Base-by-base conservation (phyloP, 2,113 vertebrate species). In the Mirounga angustirostris region DNA sequence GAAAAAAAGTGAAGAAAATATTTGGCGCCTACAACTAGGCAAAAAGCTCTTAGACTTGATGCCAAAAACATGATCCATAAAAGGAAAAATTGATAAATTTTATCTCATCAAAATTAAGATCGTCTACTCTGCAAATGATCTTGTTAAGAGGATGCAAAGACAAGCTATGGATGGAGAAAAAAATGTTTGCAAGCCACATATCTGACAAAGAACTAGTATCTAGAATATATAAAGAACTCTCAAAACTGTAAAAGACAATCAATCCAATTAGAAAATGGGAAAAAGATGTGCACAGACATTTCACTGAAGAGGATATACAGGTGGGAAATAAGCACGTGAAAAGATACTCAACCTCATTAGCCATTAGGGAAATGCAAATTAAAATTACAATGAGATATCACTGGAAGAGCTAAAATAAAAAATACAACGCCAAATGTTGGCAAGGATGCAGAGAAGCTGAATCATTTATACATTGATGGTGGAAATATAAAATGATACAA, bases 21-120 rank as follows among this genome's bases (percentile, higher is more conserved):
- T 83, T 92, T 43, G 36, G 14, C 30, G 26, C 24, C 33, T 74
- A 73, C 12, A 28, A 78, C 40, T 95, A 50, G 65, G 40, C 26
- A 88, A 76, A 92, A 82, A n/a, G 0, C 33, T 80, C 36, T 83
- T 87, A 26, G 58, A n/a, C n/a, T 87, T 94, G 59, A 78, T 12
- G 87, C 50, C 28, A 58, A 84, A 84, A 11, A 69, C 24, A n/a
- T 97, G 81, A 78, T 30, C 33, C 15, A 33, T 61, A 56, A 69
- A 65, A 83, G 78, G 54, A 83, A 88, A 94, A 76, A 36, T 81
- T 40, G 33, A 36, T 88, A 83, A 67, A 69, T 86, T 90, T 40
- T 71, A 82, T 82, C 40, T 92, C 11, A 69, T 88, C 82, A 88
- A 76, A 92, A 82, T 81, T 92, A 81, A 81, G 92, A 43, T 52